A percentile compares a stretch with the other conserved stretches of the same genome.
Evolutionary conservation across 2,113 vertebrate genomes (phyloP).

Genomic region (Gasterosteus aculeatus): DNA sequence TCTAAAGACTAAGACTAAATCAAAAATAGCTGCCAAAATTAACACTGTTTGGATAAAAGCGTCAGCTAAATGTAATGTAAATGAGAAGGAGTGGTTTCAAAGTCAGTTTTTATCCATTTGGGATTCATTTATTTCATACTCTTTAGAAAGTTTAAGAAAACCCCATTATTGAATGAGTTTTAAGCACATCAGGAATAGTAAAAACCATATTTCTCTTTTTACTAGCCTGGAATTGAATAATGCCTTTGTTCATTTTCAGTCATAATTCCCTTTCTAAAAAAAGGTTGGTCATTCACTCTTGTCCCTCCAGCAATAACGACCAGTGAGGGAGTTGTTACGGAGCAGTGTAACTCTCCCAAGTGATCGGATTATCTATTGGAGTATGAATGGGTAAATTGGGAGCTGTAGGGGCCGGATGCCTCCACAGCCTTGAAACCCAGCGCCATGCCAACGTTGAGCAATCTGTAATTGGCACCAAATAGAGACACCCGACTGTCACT

Average conservation of each 20-base stretch:
- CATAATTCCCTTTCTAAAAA: slow-evolving; percentile 20
- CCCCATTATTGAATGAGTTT: background rate
- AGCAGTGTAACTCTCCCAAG: slow-evolving; percentile 55
- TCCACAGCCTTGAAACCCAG: slow-evolving; percentile 66
- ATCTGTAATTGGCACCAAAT: slow-evolving; percentile 76
- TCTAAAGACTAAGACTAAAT: too few relatives aligned
- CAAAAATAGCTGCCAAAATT: too few relatives aligned
- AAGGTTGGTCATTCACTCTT: slow-evolving; percentile 19
- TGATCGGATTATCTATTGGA: slow-evolving; percentile 46
- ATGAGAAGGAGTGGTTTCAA: too few relatives aligned
- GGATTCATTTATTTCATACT: too few relatives aligned
- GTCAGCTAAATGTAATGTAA: too few relatives aligned
- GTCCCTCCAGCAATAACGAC: slow-evolving; percentile 27
- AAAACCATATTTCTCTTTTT: background rate
- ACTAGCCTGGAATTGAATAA: slow-evolving; percentile 6
- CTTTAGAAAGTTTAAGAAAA: slow-evolving; percentile 20
- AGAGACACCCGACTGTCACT: slow-evolving; percentile 66
- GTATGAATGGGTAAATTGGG: slow-evolving; percentile 72
- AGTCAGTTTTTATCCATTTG: too few relatives aligned
- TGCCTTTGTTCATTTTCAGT: slow-evolving; percentile 27
- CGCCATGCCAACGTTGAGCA: slow-evolving; percentile 56
- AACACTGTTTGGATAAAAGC: too few relatives aligned
- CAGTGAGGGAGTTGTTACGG: slow-evolving; percentile 49
- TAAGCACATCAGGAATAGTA: background rate
- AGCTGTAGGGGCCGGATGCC: slow-evolving; percentile 58